phyloP scores from a whole-genome alignment of 2,888 invertebrate genomes.

The Biston betularia region DNA sequence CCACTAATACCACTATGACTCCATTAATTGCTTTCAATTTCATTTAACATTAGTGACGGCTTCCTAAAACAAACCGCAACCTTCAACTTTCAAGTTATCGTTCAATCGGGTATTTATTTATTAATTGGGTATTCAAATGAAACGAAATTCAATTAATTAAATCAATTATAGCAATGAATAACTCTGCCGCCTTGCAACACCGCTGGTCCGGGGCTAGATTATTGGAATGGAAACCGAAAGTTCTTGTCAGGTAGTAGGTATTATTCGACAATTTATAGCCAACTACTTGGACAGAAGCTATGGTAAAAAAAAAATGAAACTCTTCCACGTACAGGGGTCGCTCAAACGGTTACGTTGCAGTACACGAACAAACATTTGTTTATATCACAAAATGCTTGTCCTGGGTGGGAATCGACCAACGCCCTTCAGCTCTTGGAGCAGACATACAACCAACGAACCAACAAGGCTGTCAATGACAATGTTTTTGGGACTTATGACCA shows the following conservation, averaged over 20 bases:
- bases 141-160: conserved; percentile 61
- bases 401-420: no score
- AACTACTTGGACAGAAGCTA: not conserved
- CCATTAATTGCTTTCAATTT: conserved; percentile 26
- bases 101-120: conserved; percentile 50
- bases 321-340: no score
- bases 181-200: conserved; percentile 45
- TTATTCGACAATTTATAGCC: conserved; percentile 20
- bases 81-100: conserved; percentile 44
- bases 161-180: conserved; percentile 57
- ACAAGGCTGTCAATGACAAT: no score
- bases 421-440: no score
- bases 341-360: no score
- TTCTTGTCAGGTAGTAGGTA: conserved; percentile 18
- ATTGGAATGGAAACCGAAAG: conserved; percentile 37
- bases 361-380: no score
- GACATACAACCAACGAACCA: no score
- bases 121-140: conserved; percentile 56
- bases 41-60: conserved; percentile 10
- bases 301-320: not conserved
- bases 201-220: conserved; percentile 32
- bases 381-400: no score
- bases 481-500: no score
- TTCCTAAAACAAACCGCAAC: conserved; percentile 37
- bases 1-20: conserved; percentile 4